phyloP scores from a whole-genome alignment of 2,797 vertebrate species.

The Prionace glauca region DNA sequence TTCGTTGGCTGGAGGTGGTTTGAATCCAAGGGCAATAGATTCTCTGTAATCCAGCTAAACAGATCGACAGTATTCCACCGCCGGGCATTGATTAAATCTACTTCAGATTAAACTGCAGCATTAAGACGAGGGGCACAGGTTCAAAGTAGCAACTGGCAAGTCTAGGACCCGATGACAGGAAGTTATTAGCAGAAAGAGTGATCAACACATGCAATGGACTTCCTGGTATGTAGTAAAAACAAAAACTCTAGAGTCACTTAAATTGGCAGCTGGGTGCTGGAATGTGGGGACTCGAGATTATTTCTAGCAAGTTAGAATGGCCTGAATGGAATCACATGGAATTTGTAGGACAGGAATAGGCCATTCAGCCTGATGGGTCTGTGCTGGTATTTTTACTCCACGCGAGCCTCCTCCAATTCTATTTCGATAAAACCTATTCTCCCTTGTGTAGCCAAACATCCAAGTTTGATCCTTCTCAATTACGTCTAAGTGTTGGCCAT shows the following conservation, averaged over 20 bases:
- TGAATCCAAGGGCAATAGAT: background rate
- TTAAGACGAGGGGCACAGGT: background rate
- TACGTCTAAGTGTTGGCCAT: too few relatives aligned
- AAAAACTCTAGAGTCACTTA: slow-evolving; percentile 10
- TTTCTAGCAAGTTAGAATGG: background rate
- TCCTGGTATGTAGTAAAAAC: slow-evolving; percentile 2
- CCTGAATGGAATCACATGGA: background rate
- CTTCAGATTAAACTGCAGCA: background rate
- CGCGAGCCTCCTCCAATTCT: background rate
- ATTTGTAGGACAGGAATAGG: background rate
- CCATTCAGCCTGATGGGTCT: background rate
- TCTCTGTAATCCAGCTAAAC: background rate
- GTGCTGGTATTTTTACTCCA: background rate
- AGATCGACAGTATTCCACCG: background rate
- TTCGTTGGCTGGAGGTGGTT: background rate
- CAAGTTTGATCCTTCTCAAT: too few relatives aligned
- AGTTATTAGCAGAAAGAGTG: slow-evolving; percentile 29
- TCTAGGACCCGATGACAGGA: slow-evolving; percentile 10
- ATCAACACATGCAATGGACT: slow-evolving; percentile 16
- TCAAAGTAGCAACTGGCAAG: background rate
- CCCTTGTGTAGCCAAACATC: too few relatives aligned
- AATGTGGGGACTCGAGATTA: background rate
- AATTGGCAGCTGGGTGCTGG: background rate
- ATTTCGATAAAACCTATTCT: background rate
- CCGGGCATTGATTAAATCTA: background rate